Evolutionary conservation across 2,888 invertebrate species (phyloP), one percentile per base, ranked within the genome.

Genomic region (Hydroisotoma schaefferi): DNA sequence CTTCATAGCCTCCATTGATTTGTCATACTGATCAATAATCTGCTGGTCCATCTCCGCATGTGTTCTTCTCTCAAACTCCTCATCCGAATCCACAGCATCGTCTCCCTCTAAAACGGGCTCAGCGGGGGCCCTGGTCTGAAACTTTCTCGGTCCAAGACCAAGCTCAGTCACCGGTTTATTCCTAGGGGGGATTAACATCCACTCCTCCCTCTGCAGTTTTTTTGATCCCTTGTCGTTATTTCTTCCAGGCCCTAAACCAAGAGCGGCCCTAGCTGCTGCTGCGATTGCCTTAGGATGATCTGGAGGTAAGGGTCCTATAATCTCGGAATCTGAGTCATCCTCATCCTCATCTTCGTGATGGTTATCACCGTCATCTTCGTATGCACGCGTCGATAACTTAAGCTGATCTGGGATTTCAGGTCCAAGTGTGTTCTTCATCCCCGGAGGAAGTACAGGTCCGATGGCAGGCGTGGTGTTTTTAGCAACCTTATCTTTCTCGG

Each of bases 121-220:
- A 28, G 49, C 49, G 5, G 68, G 68, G 23, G 63, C 51, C 38
- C 65, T 49, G 1, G 59, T 60, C 26, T 66, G 51, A 56, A 68
- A 68, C 29, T 68, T 65, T 18, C 68, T 28, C 0, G 68, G 53
- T 10, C 23, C 61, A 10, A 63, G n/a, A 1, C 68, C 68, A 10
- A 65, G 25, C 29, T 59, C 61, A 10, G 63, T 56, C 28, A 65
- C 61, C 28, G 61, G 58, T 60, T 56, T 68, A 38, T 68, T 68
- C 37, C 57, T 63, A 3, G 68, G 68, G 23, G 62, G 62, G 18
- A 68, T 48, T 28, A 68, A 55, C 68, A 68, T 68, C 68, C 68
- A 68, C 46, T 68, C 68, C 46, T 68, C 68, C 26, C 68, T 40
- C 28, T 68, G 66, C 2, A 27, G 53, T 25, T 62, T 63, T n/a